Conservation (phyloP, 2,797 vertebrate species). For the Macroramphosus scolopax region DNA sequence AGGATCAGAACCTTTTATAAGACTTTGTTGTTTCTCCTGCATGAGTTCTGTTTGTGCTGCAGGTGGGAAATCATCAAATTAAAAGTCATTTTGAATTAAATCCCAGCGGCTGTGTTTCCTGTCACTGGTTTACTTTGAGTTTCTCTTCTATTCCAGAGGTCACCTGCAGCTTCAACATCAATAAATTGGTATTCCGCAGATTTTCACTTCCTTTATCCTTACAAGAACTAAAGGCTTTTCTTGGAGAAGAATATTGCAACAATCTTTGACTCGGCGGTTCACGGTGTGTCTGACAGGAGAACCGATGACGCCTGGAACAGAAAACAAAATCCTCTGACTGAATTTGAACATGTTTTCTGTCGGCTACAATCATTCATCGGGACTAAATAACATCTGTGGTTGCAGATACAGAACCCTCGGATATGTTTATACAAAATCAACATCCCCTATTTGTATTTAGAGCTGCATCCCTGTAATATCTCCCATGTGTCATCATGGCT, state of each 20-base stretch:
- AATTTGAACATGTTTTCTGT: constrained; percentile 18
- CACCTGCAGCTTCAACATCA: constrained; percentile 33
- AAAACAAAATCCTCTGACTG: constrained; percentile 1
- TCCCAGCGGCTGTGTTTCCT: no score
- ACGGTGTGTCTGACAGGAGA: constrained; percentile 23
- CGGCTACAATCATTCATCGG: neutral
- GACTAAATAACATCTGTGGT: no score
- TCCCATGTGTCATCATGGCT: constrained; percentile 43
- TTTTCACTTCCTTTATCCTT: constrained; percentile 33
- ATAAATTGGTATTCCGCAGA: constrained; percentile 30
- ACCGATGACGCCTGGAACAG: no score
- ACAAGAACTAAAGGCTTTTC: constrained; percentile 19
- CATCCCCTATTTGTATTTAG: constrained; percentile 32
- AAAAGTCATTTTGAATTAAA: no score
- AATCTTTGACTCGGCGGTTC: constrained; percentile 18
- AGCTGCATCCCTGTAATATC: constrained; percentile 12
- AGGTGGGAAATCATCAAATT: no score
- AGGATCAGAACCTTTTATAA: no score
- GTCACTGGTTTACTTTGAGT: constrained; percentile 27
- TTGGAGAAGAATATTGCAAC: constrained; percentile 23
- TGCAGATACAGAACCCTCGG: no score
- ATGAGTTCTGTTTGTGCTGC: no score
- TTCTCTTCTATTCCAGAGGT: constrained; percentile 26
- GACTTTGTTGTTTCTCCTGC: no score
- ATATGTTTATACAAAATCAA: no score